Percentiles rank a stretch among this genome's conserved stretches.
Evolutionary conservation across 2,113 vertebrate species (phyloP).

Genomic region (Naja naja): DNA sequence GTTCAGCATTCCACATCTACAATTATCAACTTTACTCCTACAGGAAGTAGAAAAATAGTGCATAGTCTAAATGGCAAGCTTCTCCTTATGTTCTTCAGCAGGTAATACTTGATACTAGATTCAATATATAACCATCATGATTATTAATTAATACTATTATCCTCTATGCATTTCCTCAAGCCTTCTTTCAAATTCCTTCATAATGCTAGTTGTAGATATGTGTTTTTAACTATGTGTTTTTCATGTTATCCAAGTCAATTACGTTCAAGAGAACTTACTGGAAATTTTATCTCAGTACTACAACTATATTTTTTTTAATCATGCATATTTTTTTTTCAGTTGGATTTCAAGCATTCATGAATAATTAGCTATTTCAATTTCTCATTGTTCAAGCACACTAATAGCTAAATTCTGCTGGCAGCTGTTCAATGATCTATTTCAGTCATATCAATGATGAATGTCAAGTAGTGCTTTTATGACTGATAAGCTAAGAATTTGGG

Average conservation of each 20-base stretch:
- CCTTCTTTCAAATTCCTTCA: background rate
- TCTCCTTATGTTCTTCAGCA: background rate
- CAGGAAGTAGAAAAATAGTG: background rate
- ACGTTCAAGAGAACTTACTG: background rate
- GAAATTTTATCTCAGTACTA: background rate
- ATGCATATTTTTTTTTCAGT: background rate
- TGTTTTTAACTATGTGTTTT: background rate
- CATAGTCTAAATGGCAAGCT: background rate
- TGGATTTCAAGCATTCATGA: constrained; percentile 11
- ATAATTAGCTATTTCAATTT: constrained; percentile 27
- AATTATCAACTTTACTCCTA: background rate
- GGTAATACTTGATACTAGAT: background rate
- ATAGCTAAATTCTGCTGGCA: constrained; percentile 25
- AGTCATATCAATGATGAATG: constrained; percentile 13
- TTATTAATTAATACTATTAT: background rate
- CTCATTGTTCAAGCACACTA: constrained; percentile 23
- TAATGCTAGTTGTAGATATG: background rate
- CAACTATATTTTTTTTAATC: background rate
- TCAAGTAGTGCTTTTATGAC: constrained; percentile 10
- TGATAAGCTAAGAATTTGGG: background rate
- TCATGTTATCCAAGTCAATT: background rate
- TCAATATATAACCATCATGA: background rate
- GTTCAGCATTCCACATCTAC: background rate
- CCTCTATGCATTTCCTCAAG: background rate
- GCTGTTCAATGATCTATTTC: constrained; percentile 11